Percentiles rank a stretch among this genome's conserved stretches.
phyloP scores from a whole-genome alignment of 1,140 invertebrate species.

The Ostrea denselamellosa region DNA sequence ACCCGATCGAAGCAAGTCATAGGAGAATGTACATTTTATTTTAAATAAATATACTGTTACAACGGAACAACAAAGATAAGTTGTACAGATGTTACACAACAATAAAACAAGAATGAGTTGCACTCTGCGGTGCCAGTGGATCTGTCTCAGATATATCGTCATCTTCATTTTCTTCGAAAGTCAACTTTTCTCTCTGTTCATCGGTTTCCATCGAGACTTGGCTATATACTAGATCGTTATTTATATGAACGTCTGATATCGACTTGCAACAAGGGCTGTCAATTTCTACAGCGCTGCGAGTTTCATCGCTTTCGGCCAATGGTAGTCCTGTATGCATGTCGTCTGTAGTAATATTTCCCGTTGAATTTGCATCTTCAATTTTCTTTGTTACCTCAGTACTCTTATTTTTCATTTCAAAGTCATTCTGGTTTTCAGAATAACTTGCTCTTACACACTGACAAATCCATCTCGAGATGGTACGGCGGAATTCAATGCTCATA shows the following conservation, averaged over 20 bases:
- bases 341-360: conserved; percentile 11
- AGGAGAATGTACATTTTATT: no score
- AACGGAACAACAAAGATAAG: neutral
- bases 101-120: neutral
- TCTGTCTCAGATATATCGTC: neutral
- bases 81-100: neutral
- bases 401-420: neutral
- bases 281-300: conserved; percentile 1
- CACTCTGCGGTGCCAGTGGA: neutral
- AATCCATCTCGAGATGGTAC: conserved; percentile 46
- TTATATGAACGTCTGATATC: conserved; percentile 3
- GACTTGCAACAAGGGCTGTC: conserved; percentile 21
- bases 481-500: conserved; percentile 83
- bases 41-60: neutral
- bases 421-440: neutral
- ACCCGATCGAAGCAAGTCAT: no score
- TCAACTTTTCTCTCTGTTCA: neutral
- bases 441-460: conserved; percentile 3
- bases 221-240: neutral
- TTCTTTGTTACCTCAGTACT: neutral
- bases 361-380: neutral
- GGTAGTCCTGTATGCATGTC: conserved; percentile 30
- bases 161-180: neutral
- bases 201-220: neutral
- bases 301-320: neutral